Conservation (phyloP, 2,113 vertebrate genomes). For the Bambusicola thoracicus region DNA sequence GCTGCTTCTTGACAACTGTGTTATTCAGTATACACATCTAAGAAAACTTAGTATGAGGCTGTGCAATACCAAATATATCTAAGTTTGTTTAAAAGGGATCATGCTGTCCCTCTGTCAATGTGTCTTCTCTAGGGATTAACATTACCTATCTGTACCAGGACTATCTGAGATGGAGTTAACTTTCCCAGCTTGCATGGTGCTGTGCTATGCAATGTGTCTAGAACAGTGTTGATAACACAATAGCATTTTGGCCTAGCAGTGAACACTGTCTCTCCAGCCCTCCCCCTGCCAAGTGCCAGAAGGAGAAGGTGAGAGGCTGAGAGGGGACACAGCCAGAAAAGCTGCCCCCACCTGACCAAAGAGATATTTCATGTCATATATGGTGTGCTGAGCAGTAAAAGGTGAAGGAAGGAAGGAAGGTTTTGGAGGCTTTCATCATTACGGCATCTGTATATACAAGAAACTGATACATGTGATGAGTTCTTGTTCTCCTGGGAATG, state of each 20-base stretch:
- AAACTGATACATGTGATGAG: rapidly evolving
- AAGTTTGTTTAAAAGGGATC: background rate
- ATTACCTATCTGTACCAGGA: no score
- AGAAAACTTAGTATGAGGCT: background rate
- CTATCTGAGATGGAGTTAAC: background rate
- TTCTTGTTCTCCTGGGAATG: background rate
- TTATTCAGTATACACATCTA: background rate
- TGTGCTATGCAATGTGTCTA: background rate
- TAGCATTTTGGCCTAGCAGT: background rate
- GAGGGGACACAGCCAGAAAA: background rate
- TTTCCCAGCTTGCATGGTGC: background rate
- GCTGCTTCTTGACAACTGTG: background rate
- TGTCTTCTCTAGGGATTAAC: background rate
- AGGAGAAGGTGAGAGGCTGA: rapidly evolving
- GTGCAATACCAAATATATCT: background rate
- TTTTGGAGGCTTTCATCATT: rapidly evolving
- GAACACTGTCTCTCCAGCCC: background rate
- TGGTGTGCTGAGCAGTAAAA: background rate
- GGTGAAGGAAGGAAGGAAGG: background rate
- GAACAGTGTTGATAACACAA: background rate
- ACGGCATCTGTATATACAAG: background rate
- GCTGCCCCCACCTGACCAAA: background rate
- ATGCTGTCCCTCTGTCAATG: background rate
- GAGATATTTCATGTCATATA: background rate
- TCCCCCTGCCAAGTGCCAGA: background rate